Conservation (phyloP, 2,797 vertebrate species). For the Pseudochirops cupreus region DNA sequence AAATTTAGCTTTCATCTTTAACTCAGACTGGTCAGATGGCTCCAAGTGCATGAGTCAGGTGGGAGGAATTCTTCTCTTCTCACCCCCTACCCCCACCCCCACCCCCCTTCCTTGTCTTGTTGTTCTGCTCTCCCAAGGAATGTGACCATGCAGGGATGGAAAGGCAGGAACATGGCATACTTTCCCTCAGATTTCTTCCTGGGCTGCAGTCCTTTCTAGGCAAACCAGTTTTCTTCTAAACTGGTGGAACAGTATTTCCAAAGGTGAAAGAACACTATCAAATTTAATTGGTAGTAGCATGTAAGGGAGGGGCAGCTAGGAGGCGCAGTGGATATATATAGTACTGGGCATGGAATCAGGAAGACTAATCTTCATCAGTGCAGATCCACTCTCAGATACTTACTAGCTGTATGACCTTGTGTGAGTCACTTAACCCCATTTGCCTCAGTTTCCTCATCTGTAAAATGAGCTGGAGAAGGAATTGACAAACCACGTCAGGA, state of each 20-base stretch:
- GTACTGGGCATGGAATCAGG: neutral
- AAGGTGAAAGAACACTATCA: neutral
- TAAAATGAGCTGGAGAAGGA: neutral
- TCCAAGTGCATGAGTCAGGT: neutral
- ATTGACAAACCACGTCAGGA: neutral
- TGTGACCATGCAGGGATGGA: neutral
- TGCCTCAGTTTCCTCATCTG: neutral
- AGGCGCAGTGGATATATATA: neutral
- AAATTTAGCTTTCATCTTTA: neutral
- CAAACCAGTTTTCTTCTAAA: neutral
- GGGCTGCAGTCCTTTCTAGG: neutral
- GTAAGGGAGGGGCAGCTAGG: neutral
- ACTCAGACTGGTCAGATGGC: neutral
- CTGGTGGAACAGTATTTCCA: neutral
- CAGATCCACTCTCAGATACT: neutral
- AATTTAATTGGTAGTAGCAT: neutral
- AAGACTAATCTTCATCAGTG: neutral
- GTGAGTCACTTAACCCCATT: neutral
- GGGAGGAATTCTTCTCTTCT: conserved; percentile 5
- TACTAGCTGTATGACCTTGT: neutral
- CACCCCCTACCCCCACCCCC: neutral
- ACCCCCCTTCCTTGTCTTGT: neutral
- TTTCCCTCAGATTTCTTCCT: neutral
- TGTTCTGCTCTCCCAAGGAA: neutral
- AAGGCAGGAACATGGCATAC: neutral